phyloP scores from a whole-genome alignment of 2,113 vertebrate genomes.

The Chionodraco myersi region DNA sequence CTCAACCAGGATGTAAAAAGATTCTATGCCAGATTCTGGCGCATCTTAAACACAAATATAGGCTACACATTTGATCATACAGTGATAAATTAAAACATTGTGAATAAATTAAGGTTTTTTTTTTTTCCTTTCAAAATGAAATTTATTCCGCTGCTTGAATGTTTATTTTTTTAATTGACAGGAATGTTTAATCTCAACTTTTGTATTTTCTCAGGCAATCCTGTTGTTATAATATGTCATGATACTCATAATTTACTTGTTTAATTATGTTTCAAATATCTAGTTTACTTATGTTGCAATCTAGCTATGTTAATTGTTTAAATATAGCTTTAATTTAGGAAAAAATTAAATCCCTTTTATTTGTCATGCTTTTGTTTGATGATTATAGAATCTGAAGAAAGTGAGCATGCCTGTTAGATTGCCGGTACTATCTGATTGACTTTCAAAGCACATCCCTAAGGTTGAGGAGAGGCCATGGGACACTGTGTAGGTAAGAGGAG shows the following conservation, averaged over 20 bases:
- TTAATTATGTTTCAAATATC: not conserved
- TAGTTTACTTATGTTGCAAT: not conserved
- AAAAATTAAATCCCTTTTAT: not conserved
- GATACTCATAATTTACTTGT: not conserved
- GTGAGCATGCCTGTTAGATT: not conserved
- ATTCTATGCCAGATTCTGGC: not conserved
- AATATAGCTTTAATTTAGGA: not conserved
- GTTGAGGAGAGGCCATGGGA: slow-evolving; percentile 33
- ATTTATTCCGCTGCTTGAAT: no score
- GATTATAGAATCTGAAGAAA: not conserved
- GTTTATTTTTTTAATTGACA: no score
- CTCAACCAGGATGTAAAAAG: not conserved
- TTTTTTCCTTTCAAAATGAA: no score
- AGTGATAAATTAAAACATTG: no score
- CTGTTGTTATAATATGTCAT: not conserved
- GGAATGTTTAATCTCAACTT: no score
- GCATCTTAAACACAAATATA: slow-evolving; percentile 5
- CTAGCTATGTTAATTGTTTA: not conserved
- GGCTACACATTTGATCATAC: not conserved
- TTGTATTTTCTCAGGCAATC: not conserved
- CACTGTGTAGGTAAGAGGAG: slow-evolving; percentile 43
- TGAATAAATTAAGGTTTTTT: no score
- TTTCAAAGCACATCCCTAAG: slow-evolving; percentile 11
- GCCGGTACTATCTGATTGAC: not conserved
- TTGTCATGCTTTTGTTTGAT: not conserved